Evolutionary conservation across 2,113 vertebrate species (phyloP), one percentile per base, ranked within the genome.

Genomic region (Rhadina sibilatrix): DNA sequence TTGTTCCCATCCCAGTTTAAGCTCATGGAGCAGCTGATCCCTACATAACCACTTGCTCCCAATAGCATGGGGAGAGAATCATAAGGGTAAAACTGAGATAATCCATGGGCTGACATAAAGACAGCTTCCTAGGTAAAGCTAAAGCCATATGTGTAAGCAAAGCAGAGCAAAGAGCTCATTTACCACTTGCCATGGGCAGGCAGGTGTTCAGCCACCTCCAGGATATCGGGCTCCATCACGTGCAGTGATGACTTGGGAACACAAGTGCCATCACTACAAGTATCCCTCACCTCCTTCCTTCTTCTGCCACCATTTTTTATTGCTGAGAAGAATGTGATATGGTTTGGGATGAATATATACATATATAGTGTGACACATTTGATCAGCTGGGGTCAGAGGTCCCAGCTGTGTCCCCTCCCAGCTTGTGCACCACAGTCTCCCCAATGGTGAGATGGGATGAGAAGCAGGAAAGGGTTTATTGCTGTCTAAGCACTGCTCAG

Each of bases 371-470:
- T 72, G 24, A 72, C 4, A 3, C 2, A 12, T 47, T 74, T 20
- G 5, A 13, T 60, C 38, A 54, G 5, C 20, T 54, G 16, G 2
- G 4, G 9, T 64, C 40, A 83, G 19, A 18, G 24, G 21, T 31
- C 21, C 13, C 22, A 12, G 9, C 12, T 54, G 2, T 44, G 42
- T 75, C 4, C 4, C 7, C 9, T 79, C 19, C 8, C 9, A 27
- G 1, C 4, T 61, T 38, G 8, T 27, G 27, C 24, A 40, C 4
- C 7, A 6, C 35, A 66, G 2, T 4, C 38, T 71, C 3, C 15
- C 37, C 0, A 0, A 12, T 78, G 10, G 0, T 2, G 6, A 6
- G 20, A 15, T 15, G 11, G 15, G 1, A 6, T 35, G 12, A 75
- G 19, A 17, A 59, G 7, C 4, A 71, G n/a, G 19, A 70, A 61